A percentile compares a stretch with the other conserved stretches of the same genome.
Conservation (phyloP, 2,113 vertebrate species). For the Vireo altiloquus region DNA sequence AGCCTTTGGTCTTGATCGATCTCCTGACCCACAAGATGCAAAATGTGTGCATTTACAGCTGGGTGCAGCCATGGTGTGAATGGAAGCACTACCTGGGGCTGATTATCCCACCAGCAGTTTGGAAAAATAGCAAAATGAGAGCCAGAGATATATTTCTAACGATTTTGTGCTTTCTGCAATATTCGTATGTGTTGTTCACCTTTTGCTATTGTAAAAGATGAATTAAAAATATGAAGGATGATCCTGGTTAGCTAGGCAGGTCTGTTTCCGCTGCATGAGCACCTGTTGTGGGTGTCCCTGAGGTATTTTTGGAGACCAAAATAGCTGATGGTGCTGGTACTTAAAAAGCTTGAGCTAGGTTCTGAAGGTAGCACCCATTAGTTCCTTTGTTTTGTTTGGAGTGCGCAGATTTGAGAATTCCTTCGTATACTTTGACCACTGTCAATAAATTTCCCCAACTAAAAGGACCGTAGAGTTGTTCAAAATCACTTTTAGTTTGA, state of each 20-base stretch:
- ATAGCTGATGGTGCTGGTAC: background rate
- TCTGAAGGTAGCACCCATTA: background rate
- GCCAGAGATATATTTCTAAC: background rate
- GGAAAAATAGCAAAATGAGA: background rate
- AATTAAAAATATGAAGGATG: background rate
- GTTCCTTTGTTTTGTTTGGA: background rate
- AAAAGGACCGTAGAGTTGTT: background rate
- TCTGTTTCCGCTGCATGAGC: background rate
- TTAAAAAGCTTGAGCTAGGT: background rate
- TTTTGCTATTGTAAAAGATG: background rate
- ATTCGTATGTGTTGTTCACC: background rate
- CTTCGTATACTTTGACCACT: background rate
- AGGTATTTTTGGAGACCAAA: background rate
- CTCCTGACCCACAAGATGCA: background rate
- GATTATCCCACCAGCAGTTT: background rate
- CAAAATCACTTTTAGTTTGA: background rate
- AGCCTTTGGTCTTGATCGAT: background rate
- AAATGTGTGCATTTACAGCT: background rate
- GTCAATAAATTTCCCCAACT: background rate
- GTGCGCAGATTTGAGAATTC: background rate
- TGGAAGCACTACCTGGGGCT: background rate
- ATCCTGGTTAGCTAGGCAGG: background rate
- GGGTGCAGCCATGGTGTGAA: fast-evolving
- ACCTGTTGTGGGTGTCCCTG: background rate
- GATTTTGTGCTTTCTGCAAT: background rate